These are phyloP conservation scores for Dastarcus helophoroides DNA, from an alignment of 2,888 invertebrate genomes.

Conservation along the genomic window DNA sequence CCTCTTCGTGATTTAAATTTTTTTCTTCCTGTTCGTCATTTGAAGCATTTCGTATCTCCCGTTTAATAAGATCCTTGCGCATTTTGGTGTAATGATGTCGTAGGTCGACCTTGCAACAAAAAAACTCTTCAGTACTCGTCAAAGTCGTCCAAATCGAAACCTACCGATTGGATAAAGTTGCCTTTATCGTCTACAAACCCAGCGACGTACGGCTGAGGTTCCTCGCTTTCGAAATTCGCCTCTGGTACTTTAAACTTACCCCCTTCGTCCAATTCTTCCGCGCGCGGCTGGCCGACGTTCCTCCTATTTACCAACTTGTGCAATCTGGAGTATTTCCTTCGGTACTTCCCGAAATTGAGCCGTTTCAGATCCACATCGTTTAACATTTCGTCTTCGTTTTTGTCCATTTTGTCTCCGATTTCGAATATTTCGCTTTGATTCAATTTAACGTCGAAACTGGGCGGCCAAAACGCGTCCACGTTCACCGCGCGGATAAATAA, in stretches of 20 bases:
- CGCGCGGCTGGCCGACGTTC: constrained; percentile 6
- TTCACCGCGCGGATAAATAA: no score
- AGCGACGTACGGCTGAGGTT: constrained; percentile 3
- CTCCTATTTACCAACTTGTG: constrained; percentile 12
- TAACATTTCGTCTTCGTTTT: constrained; percentile 31
- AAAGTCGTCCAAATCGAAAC: no score
- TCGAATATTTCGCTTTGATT: constrained; percentile 31
- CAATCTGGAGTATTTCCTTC: constrained; percentile 12
- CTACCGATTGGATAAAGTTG: constrained; percentile 8
- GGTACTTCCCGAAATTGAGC: constrained; percentile 9
- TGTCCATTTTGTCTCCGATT: constrained; percentile 30
- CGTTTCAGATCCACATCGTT: constrained; percentile 22
- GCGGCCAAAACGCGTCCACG: constrained; percentile 27
- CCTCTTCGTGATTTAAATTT: constrained; percentile 10
- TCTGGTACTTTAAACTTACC: not conserved
- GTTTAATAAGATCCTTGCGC: no score
- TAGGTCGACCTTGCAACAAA: no score
- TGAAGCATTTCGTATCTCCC: no score
- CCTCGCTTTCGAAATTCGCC: constrained; percentile 5
- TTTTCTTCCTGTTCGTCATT: constrained; percentile 8
- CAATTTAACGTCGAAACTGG: constrained; percentile 30
- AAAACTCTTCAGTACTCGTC: no score
- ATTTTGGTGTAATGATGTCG: no score
- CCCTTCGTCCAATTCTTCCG: constrained; percentile 5
- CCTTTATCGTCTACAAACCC: constrained; percentile 14